Evolutionary conservation across 1,140 invertebrate genomes (phyloP).

Genomic region (Conopomorpha cramerella): DNA sequence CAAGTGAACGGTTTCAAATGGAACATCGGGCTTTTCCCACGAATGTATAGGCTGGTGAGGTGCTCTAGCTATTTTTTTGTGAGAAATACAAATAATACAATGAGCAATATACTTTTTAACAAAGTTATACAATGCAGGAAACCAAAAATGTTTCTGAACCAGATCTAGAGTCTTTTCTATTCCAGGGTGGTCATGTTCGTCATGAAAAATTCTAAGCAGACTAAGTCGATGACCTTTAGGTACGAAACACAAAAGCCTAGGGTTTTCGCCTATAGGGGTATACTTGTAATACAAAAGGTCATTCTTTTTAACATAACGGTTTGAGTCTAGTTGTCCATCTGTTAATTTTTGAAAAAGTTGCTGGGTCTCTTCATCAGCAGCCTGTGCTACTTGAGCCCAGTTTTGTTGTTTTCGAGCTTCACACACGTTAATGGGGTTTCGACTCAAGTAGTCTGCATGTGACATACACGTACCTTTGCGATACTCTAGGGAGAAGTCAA

Average conservation of each 20-base stretch:
- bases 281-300: conserved; percentile 4
- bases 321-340: not conserved
- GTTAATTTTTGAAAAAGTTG: not conserved
- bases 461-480: conserved; percentile 13
- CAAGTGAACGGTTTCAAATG: conserved; percentile 11
- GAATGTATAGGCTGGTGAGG: conserved; percentile 2
- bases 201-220: conserved; percentile 13
- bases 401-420: not conserved
- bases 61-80: conserved; percentile 3
- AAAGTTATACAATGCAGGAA: conserved; percentile 6
- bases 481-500: conserved; percentile 27
- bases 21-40: conserved; percentile 4
- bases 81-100: conserved; percentile 4
- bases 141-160: conserved; percentile 15
- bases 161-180: conserved; percentile 9
- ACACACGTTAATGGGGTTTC: conserved; percentile 9
- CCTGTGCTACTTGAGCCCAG: conserved; percentile 8
- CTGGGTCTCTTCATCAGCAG: conserved; percentile 4
- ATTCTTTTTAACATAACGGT: conserved; percentile 1
- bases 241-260: conserved; percentile 5
- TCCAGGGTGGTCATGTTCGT: conserved; percentile 13
- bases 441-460: conserved; percentile 24
- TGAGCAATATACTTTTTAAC: conserved; percentile 6
- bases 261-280: conserved; percentile 1
- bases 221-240: conserved; percentile 8